Base-by-base conservation (phyloP, 2,797 vertebrate species). In the Enteromius trimaculatus region DNA sequence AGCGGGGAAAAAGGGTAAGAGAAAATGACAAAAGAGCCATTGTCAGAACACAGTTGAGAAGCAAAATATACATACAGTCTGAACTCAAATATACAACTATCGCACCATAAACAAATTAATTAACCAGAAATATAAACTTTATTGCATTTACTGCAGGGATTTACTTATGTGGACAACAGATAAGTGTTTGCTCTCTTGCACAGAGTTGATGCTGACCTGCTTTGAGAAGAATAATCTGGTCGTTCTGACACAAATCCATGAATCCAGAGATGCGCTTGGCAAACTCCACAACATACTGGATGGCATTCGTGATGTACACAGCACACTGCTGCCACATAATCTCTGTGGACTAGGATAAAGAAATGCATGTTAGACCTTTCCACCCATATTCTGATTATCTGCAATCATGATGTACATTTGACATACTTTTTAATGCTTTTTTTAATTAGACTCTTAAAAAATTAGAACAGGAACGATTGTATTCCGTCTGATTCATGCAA, bases 221-320 rank as follows among this genome's bases (percentile, higher is more conserved):
- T 96, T 98, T 98, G 86, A 98, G 96, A 79, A 98, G 96, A 87
- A 97, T 96, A 88, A 98, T 98, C 92, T 98, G 97, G 92, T 98
- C 97, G 0, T 98, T 98, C 93, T 98, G 97, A 92, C 96, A 96
- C 83, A 97, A 95, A 87, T 98, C 97, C 96, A 98, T 96, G 95
- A 98, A 98, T 90, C 97, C 96, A 0, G 95, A 88, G 88, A 98
- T 96, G 86, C 94, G 96, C 90, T 98, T 97, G 91, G 97, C 97
- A 1, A 97, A 98, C 93, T 98, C 97, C 76, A 97, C 97, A 86
- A 98, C 96, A 44, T 97, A 98, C 93, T 98, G 96, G 92, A 98
- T 96, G 90, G 97, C 96, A 1, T 96, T 97, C 87, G 96, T 97
- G 90, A 98, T 93, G 88, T 97, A 96, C 87, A 95, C 88, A 3